These are phyloP conservation scores for Adelognathus sp. DNA, from an alignment of 2,888 invertebrate genomes.

Conservation along the genomic window DNA sequence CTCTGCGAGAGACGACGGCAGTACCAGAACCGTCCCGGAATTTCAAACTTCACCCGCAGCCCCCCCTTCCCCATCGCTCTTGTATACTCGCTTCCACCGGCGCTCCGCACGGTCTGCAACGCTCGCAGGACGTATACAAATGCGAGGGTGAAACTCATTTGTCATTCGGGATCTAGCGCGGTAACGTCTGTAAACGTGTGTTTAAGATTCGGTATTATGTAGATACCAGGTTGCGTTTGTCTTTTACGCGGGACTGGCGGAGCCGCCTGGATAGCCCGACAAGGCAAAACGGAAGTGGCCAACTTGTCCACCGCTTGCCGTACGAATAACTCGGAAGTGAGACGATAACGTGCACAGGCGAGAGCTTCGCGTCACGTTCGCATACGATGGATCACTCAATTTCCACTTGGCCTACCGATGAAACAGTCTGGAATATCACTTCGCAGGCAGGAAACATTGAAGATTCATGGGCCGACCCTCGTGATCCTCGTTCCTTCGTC, in stretches of 20 bases:
- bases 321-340: conserved; percentile 32
- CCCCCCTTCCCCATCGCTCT: conserved; percentile 27
- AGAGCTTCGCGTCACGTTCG: not conserved
- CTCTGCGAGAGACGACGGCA: not conserved
- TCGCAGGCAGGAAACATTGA: not conserved
- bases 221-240: conserved; percentile 51
- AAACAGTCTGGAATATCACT: not conserved
- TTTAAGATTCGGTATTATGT: conserved; percentile 60
- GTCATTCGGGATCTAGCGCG: conserved; percentile 59
- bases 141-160: conserved; percentile 61
- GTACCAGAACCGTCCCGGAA: conserved; percentile 24
- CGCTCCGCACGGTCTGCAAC: conserved; percentile 15
- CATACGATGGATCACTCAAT: conserved; percentile 32
- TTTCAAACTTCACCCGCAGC: conserved; percentile 54
- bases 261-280: not conserved
- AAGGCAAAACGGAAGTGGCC: conserved; percentile 32
- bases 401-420: not conserved
- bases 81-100: conserved; percentile 31
- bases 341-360: not conserved
- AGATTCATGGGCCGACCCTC: not conserved
- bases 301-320: conserved; percentile 2
- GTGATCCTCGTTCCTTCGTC: not conserved
- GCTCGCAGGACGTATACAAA: conserved; percentile 57
- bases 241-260: conserved; percentile 9
- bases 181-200: conserved; percentile 54